phyloP scores from a whole-genome alignment of 2,797 vertebrate genomes.

The Sphenopsis melanotis region DNA sequence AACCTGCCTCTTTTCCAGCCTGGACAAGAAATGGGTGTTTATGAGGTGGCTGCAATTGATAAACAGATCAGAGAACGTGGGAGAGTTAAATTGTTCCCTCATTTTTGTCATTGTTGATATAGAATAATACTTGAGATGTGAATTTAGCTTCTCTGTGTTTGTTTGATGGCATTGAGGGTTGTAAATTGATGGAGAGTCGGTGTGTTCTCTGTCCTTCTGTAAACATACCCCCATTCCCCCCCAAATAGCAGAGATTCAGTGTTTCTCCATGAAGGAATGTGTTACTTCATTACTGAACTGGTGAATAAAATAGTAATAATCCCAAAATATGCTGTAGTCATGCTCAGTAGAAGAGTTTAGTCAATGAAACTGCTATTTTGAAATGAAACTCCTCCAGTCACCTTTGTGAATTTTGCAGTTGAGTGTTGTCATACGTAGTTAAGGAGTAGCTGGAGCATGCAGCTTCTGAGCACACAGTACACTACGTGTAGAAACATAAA shows the following conservation, averaged over 20 bases:
- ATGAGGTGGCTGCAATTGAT: not conserved
- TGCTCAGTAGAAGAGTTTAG: not conserved
- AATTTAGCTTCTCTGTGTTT: not conserved
- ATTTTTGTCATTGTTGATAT: not conserved
- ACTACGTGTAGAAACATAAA: not conserved
- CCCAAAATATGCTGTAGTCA: not conserved
- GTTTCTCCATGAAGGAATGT: not conserved
- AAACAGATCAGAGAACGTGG: not conserved
- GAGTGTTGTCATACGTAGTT: not conserved
- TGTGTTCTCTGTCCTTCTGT: not conserved
- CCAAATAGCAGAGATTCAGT: not conserved
- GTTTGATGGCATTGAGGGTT: not conserved
- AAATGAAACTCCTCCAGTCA: not conserved
- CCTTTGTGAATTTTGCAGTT: not conserved
- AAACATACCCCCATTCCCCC: not conserved
- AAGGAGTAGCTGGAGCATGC: not conserved
- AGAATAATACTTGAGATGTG: rapidly evolving
- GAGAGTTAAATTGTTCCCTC: not conserved
- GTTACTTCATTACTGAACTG: not conserved
- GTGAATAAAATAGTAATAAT: not conserved
- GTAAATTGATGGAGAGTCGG: not conserved
- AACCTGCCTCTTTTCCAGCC: not conserved
- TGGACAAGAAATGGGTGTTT: not conserved
- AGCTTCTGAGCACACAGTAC: not conserved
- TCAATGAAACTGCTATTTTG: not conserved